Conservation (phyloP, 2,888 invertebrate species). For the Phania funesta region DNA sequence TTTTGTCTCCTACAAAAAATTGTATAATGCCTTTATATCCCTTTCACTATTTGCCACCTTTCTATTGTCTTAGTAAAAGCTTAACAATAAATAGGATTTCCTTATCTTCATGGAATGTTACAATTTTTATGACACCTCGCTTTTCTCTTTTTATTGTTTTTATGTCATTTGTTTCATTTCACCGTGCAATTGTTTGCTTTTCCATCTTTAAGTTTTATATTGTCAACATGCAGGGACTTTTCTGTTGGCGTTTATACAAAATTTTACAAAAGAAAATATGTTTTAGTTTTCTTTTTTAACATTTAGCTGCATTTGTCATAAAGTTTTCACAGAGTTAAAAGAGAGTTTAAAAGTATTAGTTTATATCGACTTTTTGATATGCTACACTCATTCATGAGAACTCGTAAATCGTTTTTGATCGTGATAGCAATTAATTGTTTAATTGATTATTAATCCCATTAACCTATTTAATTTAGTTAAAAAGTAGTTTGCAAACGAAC, state of each 20-base stretch:
- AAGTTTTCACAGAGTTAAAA: not conserved
- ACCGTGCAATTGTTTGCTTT: constrained; percentile 8
- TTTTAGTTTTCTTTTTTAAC: not conserved
- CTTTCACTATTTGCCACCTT: not conserved
- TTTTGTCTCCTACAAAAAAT: not conserved
- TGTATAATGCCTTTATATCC: not conserved
- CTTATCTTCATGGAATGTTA: constrained; percentile 51
- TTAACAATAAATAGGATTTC: constrained; percentile 56
- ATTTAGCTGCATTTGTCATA: constrained; percentile 12
- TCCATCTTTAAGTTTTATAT: not conserved
- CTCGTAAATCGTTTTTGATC: too few relatives aligned
- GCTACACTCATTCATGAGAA: too few relatives aligned
- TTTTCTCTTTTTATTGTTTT: not conserved
- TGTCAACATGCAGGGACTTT: constrained; percentile 26
- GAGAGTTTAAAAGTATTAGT: not conserved
- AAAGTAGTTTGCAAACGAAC: too few relatives aligned
- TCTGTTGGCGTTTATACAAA: constrained; percentile 33
- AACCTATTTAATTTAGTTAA: too few relatives aligned
- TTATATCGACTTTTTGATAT: not conserved
- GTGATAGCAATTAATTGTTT: too few relatives aligned
- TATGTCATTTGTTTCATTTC: not conserved
- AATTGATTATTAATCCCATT: too few relatives aligned
- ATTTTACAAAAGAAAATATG: constrained; percentile 14
- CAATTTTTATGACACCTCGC: constrained; percentile 51
- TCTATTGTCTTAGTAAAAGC: constrained; percentile 14